Conservation (phyloP, 2,888 invertebrate genomes). For the Slavum lentiscoides region DNA sequence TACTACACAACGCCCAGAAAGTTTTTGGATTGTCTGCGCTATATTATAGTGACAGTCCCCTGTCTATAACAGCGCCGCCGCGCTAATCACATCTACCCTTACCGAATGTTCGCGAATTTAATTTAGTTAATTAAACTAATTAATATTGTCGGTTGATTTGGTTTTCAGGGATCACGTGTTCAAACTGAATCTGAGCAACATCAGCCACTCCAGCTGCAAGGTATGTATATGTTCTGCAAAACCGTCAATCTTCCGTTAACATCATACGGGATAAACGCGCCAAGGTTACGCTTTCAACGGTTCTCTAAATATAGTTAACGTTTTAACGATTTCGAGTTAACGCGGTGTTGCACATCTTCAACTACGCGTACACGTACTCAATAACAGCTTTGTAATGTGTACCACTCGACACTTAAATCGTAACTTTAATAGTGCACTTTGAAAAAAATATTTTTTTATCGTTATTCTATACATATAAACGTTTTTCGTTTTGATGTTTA, state of each 20-base stretch:
- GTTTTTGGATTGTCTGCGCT: slow-evolving; percentile 18
- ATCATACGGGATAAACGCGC: not conserved
- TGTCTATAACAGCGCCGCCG: slow-evolving; percentile 37
- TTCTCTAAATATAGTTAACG: no score
- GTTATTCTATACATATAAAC: no score
- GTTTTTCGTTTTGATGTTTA: no score
- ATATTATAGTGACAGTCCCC: slow-evolving; percentile 21
- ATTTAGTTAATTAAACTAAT: slow-evolving; percentile 11
- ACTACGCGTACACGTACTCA: no score
- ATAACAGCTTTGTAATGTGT: no score
- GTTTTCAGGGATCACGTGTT: slow-evolving; percentile 81
- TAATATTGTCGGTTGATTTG: slow-evolving; percentile 58
- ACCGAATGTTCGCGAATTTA: not conserved
- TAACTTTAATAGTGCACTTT: no score
- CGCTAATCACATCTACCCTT: slow-evolving; percentile 14
- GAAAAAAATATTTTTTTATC: no score
- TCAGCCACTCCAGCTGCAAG: slow-evolving; percentile 82
- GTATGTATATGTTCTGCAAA: slow-evolving; percentile 63
- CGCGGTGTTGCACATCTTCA: no score
- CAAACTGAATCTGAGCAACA: slow-evolving; percentile 81
- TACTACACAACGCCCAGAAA: not conserved
- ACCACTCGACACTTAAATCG: no score
- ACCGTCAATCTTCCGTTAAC: not conserved
- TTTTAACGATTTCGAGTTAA: no score
- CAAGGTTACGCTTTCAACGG: no score